phyloP scores from a whole-genome alignment of 2,797 vertebrate genomes.

The Tokudaia muenninki region DNA sequence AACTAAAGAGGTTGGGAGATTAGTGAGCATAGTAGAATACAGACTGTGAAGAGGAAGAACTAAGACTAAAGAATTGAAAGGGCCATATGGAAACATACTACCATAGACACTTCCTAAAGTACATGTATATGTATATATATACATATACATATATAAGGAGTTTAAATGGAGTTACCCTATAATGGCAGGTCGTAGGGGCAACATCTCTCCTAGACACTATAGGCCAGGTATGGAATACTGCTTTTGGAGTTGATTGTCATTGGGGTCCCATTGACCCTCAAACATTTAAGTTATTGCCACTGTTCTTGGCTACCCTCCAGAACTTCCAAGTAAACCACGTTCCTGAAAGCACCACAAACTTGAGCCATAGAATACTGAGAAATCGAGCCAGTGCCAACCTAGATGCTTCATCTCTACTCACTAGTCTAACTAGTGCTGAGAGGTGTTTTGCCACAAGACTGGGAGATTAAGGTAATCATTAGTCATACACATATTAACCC shows the following conservation, averaged over 20 bases:
- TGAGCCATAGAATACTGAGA: background rate
- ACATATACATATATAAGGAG: background rate
- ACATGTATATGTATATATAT: background rate
- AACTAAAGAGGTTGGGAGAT: background rate
- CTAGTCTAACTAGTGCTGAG: no score
- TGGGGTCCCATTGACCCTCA: background rate
- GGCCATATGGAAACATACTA: background rate
- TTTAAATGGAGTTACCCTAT: background rate
- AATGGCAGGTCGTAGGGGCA: background rate
- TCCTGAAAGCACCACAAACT: background rate
- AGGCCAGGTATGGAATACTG: background rate
- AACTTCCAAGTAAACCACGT: background rate
- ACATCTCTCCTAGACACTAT: background rate
- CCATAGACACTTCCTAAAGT: background rate
- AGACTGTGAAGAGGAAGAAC: background rate
- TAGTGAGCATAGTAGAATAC: background rate
- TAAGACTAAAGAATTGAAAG: background rate
- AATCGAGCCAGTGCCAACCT: background rate
- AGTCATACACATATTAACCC: background rate
- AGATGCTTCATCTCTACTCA: background rate
- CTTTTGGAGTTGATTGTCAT: background rate
- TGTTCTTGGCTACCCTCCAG: background rate
- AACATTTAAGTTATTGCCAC: background rate
- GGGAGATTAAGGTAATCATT: background rate
- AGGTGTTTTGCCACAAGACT: background rate